Evolutionary conservation across 1,140 invertebrate genomes (phyloP), one percentile per base, ranked within the genome.

Genomic region (Dreissena rostriformis): DNA sequence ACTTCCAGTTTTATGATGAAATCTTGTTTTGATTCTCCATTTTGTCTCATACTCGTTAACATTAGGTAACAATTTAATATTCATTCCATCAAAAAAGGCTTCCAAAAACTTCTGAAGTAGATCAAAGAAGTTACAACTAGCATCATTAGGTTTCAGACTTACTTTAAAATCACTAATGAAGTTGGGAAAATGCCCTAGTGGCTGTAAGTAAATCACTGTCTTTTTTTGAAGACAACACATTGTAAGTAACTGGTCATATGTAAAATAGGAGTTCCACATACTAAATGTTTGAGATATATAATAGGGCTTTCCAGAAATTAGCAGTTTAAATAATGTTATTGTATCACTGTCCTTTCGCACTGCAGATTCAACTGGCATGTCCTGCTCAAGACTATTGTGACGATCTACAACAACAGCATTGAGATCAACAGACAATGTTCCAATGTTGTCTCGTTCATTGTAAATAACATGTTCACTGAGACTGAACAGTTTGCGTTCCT

Each of bases 141-240:
- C 52, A 14, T 52, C 28, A 26, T 72, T 29, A 29, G 53, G 82
- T 8, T 81, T 77, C 14, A 90, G 70, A 10, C 53, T 65, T 22
- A 65, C 14, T 77, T 77, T 53, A 63, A 86, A 91, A 19, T 82
- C 49, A 52, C 17, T 74, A 5, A 92, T 79, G 82, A 91, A 91
- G 15, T 86, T 76, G 61, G 91, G 91, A 75, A 92, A 90, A 19
- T 81, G 85, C 70, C 88, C 88, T n/a, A 92, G 74, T 53, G 88
- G 90, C 70, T 90, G 87, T 11, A 92, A 79, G 76, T 92, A 92
- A 24, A 92, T 90, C 51, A 66, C 83, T 66, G 53, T 84, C 53
- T 85, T 80, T 39, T 72, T 78, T 15, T 67, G 82, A 22, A 61
- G 53, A 52, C 88, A 88, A 39, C 86, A 53, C 12, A 75, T 7